Conservation (phyloP, 2,113 vertebrate species). For the Gymnogyps californianus region DNA sequence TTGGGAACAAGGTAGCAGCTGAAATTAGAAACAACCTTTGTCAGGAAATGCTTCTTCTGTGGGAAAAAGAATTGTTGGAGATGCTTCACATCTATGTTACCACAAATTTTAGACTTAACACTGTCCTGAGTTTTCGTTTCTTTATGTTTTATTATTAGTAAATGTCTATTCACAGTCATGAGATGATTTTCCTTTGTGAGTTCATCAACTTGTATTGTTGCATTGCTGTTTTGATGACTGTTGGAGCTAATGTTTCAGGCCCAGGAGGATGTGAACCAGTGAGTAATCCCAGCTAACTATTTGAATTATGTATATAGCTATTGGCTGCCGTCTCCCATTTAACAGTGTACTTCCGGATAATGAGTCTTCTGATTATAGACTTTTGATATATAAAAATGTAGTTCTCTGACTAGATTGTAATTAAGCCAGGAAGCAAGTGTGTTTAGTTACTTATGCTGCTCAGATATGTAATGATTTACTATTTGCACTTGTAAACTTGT, state of each 20-base stretch:
- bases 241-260: neutral
- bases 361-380: conserved; percentile 22
- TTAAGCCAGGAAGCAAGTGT: conserved; percentile 22
- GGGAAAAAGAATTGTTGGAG: neutral
- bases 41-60: neutral
- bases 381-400: conserved; percentile 20
- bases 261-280: conserved; percentile 39
- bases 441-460: neutral
- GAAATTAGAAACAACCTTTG: neutral
- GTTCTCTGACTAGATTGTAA: neutral
- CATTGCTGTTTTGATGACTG: neutral
- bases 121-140: conserved; percentile 20
- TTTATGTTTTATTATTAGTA: conserved; percentile 39
- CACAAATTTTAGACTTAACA: neutral
- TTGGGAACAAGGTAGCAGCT: neutral
- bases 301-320: conserved; percentile 28
- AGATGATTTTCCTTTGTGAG: conserved; percentile 51
- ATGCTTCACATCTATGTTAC: neutral
- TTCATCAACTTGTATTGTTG: conserved; percentile 51
- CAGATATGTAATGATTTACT: neutral
- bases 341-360: neutral
- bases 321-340: conserved; percentile 9
- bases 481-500: neutral
- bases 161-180: conserved; percentile 13
- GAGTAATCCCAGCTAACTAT: conserved; percentile 25